Conservation (phyloP, 2,113 vertebrate species). For the Machaerirhynchus nigripectus region DNA sequence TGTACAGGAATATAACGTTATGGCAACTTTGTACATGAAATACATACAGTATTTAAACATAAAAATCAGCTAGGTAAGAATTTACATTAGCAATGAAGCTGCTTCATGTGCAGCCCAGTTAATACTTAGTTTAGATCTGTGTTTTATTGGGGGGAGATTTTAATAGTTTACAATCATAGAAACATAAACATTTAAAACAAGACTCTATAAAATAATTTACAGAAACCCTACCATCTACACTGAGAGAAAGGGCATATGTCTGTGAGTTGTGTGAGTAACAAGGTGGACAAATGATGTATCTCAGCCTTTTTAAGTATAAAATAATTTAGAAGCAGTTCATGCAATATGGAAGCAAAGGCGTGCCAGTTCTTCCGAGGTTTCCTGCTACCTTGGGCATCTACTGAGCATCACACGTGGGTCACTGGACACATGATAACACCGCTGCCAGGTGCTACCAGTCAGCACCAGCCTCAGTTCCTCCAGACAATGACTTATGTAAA, state of each 20-base stretch:
- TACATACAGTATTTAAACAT: slow-evolving; percentile 86
- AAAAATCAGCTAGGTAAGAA: slow-evolving; percentile 84
- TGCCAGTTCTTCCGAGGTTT: slow-evolving; percentile 41
- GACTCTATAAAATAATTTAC: slow-evolving; percentile 99
- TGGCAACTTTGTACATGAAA: slow-evolving; percentile 95
- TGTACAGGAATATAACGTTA: slow-evolving; percentile 82
- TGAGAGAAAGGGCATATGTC: slow-evolving; percentile 55
- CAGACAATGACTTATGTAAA: slow-evolving; percentile 73
- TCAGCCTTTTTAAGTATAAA: slow-evolving; percentile 73
- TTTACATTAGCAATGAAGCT: slow-evolving; percentile 85
- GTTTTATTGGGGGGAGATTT: slow-evolving; percentile 71
- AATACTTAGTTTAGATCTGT: slow-evolving; percentile 83
- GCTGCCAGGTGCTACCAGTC: background rate
- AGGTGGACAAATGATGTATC: slow-evolving; percentile 54
- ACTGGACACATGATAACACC: slow-evolving; percentile 35
- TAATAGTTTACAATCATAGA: slow-evolving; percentile 87
- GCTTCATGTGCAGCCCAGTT: slow-evolving; percentile 71
- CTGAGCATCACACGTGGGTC: slow-evolving; percentile 60
- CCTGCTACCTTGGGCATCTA: slow-evolving; percentile 65
- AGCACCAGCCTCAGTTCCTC: slow-evolving; percentile 52
- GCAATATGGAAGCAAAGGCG: slow-evolving; percentile 78
- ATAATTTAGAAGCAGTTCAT: slow-evolving; percentile 88
- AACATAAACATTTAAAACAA: slow-evolving; percentile 83
- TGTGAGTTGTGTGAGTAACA: slow-evolving; percentile 63
- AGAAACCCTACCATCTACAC: slow-evolving; percentile 74